Evolutionary conservation across 2,888 invertebrate species (phyloP).

Genomic region (Melanchra persicariae): DNA sequence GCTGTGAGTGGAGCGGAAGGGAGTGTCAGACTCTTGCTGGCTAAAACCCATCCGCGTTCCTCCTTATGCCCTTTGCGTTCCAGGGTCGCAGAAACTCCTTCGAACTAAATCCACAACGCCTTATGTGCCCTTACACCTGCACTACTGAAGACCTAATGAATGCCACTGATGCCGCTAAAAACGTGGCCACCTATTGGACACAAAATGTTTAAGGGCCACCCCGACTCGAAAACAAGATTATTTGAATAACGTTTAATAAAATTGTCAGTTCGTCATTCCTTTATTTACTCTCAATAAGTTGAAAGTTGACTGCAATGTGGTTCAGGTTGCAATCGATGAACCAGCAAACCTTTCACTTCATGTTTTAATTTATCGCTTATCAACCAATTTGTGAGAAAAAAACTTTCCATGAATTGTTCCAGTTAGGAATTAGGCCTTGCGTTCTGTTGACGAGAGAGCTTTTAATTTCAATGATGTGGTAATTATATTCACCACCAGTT

Average conservation of each 20-base stretch:
- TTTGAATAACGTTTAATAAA: background rate
- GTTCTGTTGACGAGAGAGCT: background rate
- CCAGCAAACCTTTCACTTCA: constrained; percentile 48
- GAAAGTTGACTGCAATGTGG: constrained; percentile 31
- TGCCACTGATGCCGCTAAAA: too few species aligned
- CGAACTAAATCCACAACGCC: too few species aligned
- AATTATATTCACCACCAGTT: background rate
- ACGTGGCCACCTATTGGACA: too few species aligned
- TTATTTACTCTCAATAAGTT: constrained; percentile 26
- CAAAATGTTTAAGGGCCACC: too few species aligned
- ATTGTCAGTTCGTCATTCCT: background rate
- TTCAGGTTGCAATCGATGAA: constrained; percentile 6
- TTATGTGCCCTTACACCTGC: too few species aligned
- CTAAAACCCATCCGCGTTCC: too few species aligned
- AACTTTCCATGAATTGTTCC: constrained; percentile 25
- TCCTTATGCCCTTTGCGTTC: too few species aligned
- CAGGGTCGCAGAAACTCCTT: too few species aligned
- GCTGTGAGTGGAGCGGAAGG: too few species aligned
- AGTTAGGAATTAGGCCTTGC: constrained; percentile 3
- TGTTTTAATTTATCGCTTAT: constrained; percentile 55
- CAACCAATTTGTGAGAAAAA: constrained; percentile 32
- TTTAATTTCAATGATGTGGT: background rate
- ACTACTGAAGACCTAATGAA: too few species aligned
- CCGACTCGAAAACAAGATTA: too few species aligned
- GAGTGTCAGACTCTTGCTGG: too few species aligned